phyloP scores from a whole-genome alignment of 2,113 vertebrate genomes.

The Pipra filicauda region DNA sequence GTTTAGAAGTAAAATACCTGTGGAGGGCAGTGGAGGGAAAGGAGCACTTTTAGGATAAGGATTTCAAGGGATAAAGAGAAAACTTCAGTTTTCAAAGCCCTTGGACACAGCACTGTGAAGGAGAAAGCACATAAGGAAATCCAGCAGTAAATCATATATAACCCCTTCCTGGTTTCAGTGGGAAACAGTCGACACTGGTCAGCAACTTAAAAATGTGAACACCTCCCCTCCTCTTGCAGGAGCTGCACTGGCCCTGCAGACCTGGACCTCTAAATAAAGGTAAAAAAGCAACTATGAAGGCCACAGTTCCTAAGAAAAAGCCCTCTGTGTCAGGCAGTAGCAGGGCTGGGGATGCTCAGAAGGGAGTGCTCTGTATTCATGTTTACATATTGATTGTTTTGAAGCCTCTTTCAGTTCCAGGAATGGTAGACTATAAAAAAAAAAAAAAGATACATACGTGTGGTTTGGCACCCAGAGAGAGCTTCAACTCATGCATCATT shows the following conservation, averaged over 20 bases:
- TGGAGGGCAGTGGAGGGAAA: not conserved
- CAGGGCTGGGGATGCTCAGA: not conserved
- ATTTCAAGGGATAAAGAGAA: not conserved
- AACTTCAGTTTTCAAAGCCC: not conserved
- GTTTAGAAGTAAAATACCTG: not conserved
- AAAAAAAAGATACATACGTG: conserved; percentile 60
- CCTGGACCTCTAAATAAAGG: not conserved
- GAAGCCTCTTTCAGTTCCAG: conserved; percentile 65
- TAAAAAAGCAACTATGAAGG: not conserved
- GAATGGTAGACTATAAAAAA: conserved; percentile 69
- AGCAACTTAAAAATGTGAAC: not conserved
- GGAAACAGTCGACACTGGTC: not conserved
- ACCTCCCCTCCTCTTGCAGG: not conserved
- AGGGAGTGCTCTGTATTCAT: conserved; percentile 2
- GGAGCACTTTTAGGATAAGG: not conserved
- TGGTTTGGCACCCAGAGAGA: conserved; percentile 72
- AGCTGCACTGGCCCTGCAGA: not conserved
- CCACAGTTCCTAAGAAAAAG: not conserved
- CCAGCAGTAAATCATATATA: not conserved
- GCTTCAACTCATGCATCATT: conserved; percentile 38
- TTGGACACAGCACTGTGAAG: not conserved
- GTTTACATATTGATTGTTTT: conserved; percentile 57
- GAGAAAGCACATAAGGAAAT: not conserved
- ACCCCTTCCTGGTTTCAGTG: not conserved
- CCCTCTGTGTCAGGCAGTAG: not conserved